A percentile compares a stretch with the other conserved stretches of the same genome.
Evolutionary conservation across 2,888 invertebrate species (phyloP).

Genomic region (Sicus ferrugineus): DNA sequence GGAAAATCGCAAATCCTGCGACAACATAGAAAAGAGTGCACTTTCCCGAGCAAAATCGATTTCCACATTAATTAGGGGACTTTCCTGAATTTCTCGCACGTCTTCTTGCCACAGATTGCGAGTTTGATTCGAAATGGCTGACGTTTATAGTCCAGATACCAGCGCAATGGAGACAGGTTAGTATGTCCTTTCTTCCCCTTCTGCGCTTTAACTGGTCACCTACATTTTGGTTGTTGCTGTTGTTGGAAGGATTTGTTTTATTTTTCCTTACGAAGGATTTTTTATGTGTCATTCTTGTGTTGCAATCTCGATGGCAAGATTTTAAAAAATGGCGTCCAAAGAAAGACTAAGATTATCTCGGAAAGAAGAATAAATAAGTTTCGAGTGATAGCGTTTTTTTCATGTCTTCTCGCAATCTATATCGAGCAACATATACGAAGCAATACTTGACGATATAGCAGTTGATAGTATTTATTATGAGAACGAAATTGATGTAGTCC

Average conservation of each 20-base stretch:
- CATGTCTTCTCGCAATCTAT: no score
- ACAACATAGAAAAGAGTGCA: conserved; percentile 21
- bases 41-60: conserved; percentile 36
- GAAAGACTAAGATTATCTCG: no score
- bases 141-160: conserved; percentile 60
- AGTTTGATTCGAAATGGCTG: conserved; percentile 54
- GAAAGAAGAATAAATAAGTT: no score
- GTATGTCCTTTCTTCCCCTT: conserved; percentile 38
- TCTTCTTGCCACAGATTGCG: not conserved
- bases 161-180: conserved; percentile 63
- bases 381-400: no score
- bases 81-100: not conserved
- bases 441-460: no score
- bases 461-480: no score
- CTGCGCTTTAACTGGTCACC: not conserved
- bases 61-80: conserved; percentile 2
- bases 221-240: not conserved
- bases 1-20: not conserved
- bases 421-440: no score
- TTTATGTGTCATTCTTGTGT: not conserved
- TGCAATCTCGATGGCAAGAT: not conserved
- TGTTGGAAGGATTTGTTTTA: not conserved
- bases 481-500: no score
- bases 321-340: no score
- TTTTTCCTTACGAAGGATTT: no score